Conservation (phyloP, 1,140 invertebrate genomes). For the Macrocentrus cingulum region DNA sequence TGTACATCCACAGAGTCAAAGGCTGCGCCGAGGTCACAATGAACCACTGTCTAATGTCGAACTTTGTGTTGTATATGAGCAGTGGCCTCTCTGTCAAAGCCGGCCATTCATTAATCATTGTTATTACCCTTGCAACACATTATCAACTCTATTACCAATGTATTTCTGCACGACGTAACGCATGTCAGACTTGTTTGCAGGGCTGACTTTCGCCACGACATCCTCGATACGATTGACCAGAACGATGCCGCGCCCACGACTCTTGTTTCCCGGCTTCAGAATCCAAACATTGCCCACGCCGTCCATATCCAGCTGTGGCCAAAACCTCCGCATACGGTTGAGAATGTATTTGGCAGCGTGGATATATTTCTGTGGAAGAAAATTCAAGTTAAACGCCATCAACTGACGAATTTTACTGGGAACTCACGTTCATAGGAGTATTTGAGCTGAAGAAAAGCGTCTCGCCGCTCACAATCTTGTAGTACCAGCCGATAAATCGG, state of each 20-base stretch:
- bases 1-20: slow-evolving; percentile 91
- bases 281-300: slow-evolving; percentile 91
- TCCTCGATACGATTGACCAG: slow-evolving; percentile 85
- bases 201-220: slow-evolving; percentile 74
- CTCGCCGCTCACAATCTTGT: slow-evolving; percentile 49
- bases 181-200: slow-evolving; percentile 65
- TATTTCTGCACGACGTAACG: slow-evolving; percentile 95
- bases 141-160: too few relatives aligned
- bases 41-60: slow-evolving; percentile 93
- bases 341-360: slow-evolving; percentile 58
- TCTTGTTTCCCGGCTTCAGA: slow-evolving; percentile 92
- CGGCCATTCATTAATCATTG: slow-evolving; percentile 20
- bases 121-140: too few relatives aligned
- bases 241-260: slow-evolving; percentile 85
- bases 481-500: slow-evolving; percentile 68
- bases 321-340: slow-evolving; percentile 62
- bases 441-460: slow-evolving; percentile 41
- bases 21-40: slow-evolving; percentile 87
- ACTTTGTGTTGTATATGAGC: slow-evolving; percentile 88
- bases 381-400: neutral
- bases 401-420: neutral
- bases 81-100: slow-evolving; percentile 73
- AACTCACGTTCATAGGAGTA: slow-evolving; percentile 46
- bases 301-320: slow-evolving; percentile 82
- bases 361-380: slow-evolving; percentile 52